phyloP scores from a whole-genome alignment of 2,797 vertebrate species.

The Poecilia velifera region DNA sequence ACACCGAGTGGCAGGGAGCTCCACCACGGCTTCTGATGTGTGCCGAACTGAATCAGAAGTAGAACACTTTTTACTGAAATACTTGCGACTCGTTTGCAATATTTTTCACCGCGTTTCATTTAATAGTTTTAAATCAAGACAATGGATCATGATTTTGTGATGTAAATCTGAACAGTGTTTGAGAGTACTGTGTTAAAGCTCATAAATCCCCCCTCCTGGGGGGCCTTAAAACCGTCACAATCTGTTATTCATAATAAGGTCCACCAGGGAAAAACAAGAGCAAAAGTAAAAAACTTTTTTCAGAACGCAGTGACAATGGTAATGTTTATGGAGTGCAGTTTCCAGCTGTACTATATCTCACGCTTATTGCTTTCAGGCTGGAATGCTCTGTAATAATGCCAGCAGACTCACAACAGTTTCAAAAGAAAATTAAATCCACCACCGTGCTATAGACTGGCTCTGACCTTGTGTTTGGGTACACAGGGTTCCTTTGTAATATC shows the following conservation, averaged over 20 bases:
- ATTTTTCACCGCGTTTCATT: slow-evolving; percentile 17
- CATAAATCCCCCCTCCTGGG: slow-evolving; percentile 20
- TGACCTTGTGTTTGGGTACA: slow-evolving; percentile 41
- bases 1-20: slow-evolving; percentile 47
- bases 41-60: slow-evolving; percentile 18
- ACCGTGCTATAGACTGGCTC: slow-evolving; percentile 24
- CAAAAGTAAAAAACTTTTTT: slow-evolving; percentile 14
- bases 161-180: slow-evolving; percentile 5
- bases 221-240: slow-evolving; percentile 29
- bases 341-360: slow-evolving; percentile 55
- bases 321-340: slow-evolving; percentile 60
- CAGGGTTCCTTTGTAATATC: slow-evolving; percentile 30
- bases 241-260: slow-evolving; percentile 48
- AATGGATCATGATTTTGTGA: slow-evolving; percentile 16
- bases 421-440: slow-evolving; percentile 54
- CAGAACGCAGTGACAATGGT: slow-evolving; percentile 42
- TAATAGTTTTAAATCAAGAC: slow-evolving; percentile 20
- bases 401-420: slow-evolving; percentile 47
- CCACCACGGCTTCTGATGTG: slow-evolving; percentile 51
- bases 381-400: slow-evolving; percentile 53
- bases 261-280: slow-evolving; percentile 1
- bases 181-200: slow-evolving; percentile 33
- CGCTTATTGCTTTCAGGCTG: slow-evolving; percentile 61
- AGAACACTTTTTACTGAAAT: slow-evolving; percentile 5
- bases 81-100: slow-evolving; percentile 10